Evolutionary conservation across 1,140 invertebrate species (phyloP), one percentile per base, ranked within the genome.

Genomic region (Drosophila eugracilis): DNA sequence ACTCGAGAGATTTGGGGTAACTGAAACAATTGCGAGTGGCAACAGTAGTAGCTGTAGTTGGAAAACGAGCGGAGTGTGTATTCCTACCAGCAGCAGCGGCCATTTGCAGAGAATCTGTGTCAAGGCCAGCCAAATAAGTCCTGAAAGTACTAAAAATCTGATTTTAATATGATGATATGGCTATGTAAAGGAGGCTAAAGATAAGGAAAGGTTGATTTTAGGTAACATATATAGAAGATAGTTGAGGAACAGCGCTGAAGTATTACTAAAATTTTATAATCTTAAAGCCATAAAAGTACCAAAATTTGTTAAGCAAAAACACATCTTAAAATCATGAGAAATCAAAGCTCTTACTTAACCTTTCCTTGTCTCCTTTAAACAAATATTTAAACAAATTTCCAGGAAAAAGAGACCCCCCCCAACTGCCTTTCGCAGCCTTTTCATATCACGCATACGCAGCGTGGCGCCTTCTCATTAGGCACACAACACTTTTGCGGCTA

Each of bases 401-500:
- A 4, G 5, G 5, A 24, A 14, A 45, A 9, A 9, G 3, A 14
- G n/a, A 9, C n/a, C n/a, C n/a, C 26, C 10, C 36, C 19, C 19
- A 21, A 24, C 22, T 26, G 42, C 7, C 19, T 14, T 12, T 4
- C 24, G 34, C 34, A 39, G 14, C 15, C 26, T 10, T 3, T 12
- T 14, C 30, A 53, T 10, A 63, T 63, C 28, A 34, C 59, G 55
- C 39, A 63, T 63, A 34, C 37, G 59, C 55, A 41, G 21, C 21
- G 28, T 63, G 59, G 36, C 3, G 15, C n/a, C 28, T 12, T 28
- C 39, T 47, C 57, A 63, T 63, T 63, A 63, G 7, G 12, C 28
- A 28, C 37, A 42, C 37, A 32, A 34, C 55, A 44, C 55, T 63
- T 60, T 62, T 45, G 60, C n/a, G 60, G 60, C 55, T 63, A 63